Percentiles rank a stretch among this genome's conserved stretches.
phyloP scores from a whole-genome alignment of 2,113 vertebrate genomes.

The Herpetotheres cachinnans region DNA sequence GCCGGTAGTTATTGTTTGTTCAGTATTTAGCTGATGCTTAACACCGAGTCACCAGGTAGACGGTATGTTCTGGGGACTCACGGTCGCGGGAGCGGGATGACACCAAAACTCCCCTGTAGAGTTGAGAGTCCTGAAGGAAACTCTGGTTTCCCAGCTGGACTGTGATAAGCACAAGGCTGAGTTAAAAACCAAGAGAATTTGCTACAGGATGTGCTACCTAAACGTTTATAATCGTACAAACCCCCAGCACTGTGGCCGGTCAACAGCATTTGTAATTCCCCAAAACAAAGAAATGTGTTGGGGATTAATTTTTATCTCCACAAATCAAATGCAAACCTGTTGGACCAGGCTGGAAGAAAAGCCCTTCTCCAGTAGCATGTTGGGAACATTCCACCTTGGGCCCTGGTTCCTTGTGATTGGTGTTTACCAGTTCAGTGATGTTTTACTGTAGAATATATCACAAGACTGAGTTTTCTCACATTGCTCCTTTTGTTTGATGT shows the following conservation, averaged over 20 bases:
- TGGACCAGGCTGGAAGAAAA: background rate
- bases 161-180: background rate
- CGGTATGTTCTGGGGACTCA: fast-evolving
- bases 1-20: background rate
- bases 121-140: background rate
- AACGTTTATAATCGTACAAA: background rate
- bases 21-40: background rate
- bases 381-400: background rate
- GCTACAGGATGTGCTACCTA: background rate
- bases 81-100: fast-evolving
- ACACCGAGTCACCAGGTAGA: background rate
- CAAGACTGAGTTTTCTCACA: background rate
- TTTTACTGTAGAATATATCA: background rate
- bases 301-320: background rate
- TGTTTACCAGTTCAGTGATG: background rate
- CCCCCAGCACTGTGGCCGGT: too few relatives aligned
- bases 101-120: background rate
- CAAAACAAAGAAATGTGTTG: background rate
- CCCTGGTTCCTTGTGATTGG: background rate
- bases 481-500: background rate
- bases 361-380: background rate
- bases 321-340: background rate
- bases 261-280: background rate
- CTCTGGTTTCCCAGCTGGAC: background rate
- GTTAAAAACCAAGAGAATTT: background rate